Conservation (phyloP, 2,113 vertebrate genomes). For the Thomomys bottae region DNA sequence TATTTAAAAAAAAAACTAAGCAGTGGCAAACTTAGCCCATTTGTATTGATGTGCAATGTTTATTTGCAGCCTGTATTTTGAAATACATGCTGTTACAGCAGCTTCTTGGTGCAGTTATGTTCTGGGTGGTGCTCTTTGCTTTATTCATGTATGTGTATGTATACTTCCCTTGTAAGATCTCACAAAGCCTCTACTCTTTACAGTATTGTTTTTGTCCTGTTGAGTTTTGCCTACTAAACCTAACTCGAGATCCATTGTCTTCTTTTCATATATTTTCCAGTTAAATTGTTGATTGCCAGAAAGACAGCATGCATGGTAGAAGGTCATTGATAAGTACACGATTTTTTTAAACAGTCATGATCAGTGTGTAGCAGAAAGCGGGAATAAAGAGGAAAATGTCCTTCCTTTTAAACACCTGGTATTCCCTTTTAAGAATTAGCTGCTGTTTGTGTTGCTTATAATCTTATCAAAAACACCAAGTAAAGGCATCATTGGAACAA, state of each 20-base stretch:
- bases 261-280: constrained; percentile 70
- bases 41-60: not conserved
- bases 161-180: constrained; percentile 40
- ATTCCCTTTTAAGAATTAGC: constrained; percentile 21
- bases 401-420: constrained; percentile 80
- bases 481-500: not conserved
- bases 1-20: constrained; percentile 2
- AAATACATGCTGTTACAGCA: not conserved
- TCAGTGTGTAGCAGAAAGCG: constrained; percentile 66
- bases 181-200: constrained; percentile 61
- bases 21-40: not conserved
- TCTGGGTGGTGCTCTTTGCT: not conserved
- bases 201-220: constrained; percentile 67
- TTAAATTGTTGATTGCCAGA: constrained; percentile 81
- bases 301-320: constrained; percentile 74
- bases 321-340: constrained; percentile 76
- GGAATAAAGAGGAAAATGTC: constrained; percentile 79
- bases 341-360: constrained; percentile 80
- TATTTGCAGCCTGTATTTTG: not conserved
- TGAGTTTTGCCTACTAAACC: constrained; percentile 60
- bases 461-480: constrained; percentile 12
- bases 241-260: constrained; percentile 72
- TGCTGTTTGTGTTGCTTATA: not conserved
- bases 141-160: not conserved
- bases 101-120: not conserved